These are phyloP conservation scores for Merluccius polli DNA, from an alignment of 2,797 vertebrate genomes.

Conservation along the genomic window DNA sequence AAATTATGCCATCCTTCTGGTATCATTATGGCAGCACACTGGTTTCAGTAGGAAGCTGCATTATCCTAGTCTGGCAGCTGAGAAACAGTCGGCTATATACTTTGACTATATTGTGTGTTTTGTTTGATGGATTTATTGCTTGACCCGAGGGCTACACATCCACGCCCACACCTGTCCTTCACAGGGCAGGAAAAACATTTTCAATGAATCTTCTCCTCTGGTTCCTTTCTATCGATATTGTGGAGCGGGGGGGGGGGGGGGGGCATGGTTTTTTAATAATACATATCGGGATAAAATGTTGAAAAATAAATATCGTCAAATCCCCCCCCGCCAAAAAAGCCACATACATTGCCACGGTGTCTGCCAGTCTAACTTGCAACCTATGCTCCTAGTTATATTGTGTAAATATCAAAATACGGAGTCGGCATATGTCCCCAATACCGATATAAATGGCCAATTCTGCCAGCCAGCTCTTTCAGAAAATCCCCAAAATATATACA, in stretches of 20 bases:
- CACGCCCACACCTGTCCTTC: constrained; percentile 24
- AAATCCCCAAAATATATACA: background rate
- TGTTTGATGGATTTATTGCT: constrained; percentile 56
- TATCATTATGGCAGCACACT: background rate
- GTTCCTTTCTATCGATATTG: background rate
- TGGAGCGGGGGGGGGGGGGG: background rate
- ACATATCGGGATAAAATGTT: background rate
- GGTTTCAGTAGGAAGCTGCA: constrained; percentile 40
- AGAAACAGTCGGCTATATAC: constrained; percentile 40
- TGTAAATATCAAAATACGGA: background rate
- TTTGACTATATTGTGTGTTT: constrained; percentile 46
- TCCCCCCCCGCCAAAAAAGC: background rate
- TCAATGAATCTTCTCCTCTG: background rate
- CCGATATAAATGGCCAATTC: background rate
- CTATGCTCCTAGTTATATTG: background rate
- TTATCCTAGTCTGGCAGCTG: constrained; percentile 46
- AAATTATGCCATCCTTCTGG: constrained; percentile 52
- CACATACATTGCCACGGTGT: background rate
- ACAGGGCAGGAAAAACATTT: background rate
- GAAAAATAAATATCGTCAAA: background rate
- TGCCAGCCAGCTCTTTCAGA: background rate
- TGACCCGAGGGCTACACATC: constrained; percentile 42
- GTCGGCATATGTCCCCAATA: background rate
- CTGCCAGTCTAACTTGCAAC: no score
- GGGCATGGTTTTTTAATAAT: background rate